phyloP scores from a whole-genome alignment of 2,888 invertebrate species.

The Anorthoa munda region DNA sequence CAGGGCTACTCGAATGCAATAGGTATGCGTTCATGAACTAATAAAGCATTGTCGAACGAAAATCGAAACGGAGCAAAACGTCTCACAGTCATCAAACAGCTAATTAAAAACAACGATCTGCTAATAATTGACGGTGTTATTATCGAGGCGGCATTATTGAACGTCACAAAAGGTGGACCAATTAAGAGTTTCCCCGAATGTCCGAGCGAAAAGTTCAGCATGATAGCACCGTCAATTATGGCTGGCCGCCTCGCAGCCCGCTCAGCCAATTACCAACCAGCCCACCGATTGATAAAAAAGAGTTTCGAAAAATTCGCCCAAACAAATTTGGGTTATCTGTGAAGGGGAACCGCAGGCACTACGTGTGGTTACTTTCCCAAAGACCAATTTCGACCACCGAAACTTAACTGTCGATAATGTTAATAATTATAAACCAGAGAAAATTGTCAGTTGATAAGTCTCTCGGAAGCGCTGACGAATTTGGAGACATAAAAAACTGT shows the following conservation, averaged over 20 bases:
- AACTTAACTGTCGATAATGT: conserved; percentile 80
- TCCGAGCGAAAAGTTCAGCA: conserved; percentile 87
- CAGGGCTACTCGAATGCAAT: conserved; percentile 34
- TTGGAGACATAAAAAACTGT: conserved; percentile 73
- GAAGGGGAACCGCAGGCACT: conserved; percentile 77
- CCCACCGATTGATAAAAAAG: conserved; percentile 88
- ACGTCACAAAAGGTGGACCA: conserved; percentile 89
- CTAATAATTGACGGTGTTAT: conserved; percentile 88
- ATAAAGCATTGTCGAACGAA: conserved; percentile 51
- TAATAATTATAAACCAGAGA: conserved; percentile 82
- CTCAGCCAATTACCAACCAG: conserved; percentile 86
- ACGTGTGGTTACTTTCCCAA: conserved; percentile 75
- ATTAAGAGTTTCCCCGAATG: conserved; percentile 90
- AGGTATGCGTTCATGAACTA: conserved; percentile 51
- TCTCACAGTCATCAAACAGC: conserved; percentile 74
- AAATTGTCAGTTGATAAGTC: conserved; percentile 76
- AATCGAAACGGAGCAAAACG: conserved; percentile 66
- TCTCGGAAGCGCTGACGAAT: conserved; percentile 65
- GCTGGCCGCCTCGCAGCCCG: conserved; percentile 81
- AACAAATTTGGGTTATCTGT: conserved; percentile 87
- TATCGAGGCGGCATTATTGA: conserved; percentile 88
- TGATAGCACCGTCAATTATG: conserved; percentile 90
- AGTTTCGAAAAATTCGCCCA: conserved; percentile 86
- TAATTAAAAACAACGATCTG: conserved; percentile 88
- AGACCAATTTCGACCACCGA: conserved; percentile 77